A percentile compares a stretch with the other conserved stretches of the same genome.
These are phyloP conservation scores for Brachylomia viminalis DNA, from an alignment of 2,888 invertebrate genomes.

Conservation along the genomic window DNA sequence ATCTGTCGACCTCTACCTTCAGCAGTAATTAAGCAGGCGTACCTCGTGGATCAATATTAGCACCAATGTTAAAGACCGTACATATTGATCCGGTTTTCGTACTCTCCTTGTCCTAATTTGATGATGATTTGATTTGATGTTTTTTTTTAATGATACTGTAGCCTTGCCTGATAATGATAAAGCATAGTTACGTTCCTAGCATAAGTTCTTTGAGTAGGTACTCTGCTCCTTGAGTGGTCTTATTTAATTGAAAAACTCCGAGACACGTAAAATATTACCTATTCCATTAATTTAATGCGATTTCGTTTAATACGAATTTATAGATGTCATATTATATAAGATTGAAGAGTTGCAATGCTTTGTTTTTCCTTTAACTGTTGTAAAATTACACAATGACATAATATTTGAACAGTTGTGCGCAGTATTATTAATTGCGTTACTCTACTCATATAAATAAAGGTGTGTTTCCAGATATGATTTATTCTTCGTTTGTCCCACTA, in stretches of 20 bases:
- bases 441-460: slow-evolving; percentile 12
- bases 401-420: slow-evolving; percentile 5
- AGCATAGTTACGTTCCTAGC: slow-evolving; percentile 5
- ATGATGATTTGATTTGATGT: no score
- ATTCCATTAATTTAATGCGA: slow-evolving; percentile 7
- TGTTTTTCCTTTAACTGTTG: slow-evolving; percentile 35
- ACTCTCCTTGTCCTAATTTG: slow-evolving; percentile 11
- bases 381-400: slow-evolving; percentile 10
- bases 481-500: no score
- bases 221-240: background rate
- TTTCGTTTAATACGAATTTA: slow-evolving; percentile 6
- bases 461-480: slow-evolving; percentile 7
- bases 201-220: background rate
- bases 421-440: slow-evolving; percentile 29
- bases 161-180: background rate
- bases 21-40: background rate
- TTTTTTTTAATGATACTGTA: slow-evolving; percentile 6
- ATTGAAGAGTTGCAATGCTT: slow-evolving; percentile 20
- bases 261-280: slow-evolving; percentile 9
- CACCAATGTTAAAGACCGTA: slow-evolving; percentile 5
- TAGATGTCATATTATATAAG: slow-evolving; percentile 1
- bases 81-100: background rate
- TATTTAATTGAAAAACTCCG: background rate
- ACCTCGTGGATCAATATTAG: slow-evolving; percentile 33
- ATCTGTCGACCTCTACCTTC: background rate